A percentile compares a stretch with the other conserved stretches of the same genome.
phyloP scores from a whole-genome alignment of 2,888 invertebrate genomes.

The Adelphocoris suturalis region DNA sequence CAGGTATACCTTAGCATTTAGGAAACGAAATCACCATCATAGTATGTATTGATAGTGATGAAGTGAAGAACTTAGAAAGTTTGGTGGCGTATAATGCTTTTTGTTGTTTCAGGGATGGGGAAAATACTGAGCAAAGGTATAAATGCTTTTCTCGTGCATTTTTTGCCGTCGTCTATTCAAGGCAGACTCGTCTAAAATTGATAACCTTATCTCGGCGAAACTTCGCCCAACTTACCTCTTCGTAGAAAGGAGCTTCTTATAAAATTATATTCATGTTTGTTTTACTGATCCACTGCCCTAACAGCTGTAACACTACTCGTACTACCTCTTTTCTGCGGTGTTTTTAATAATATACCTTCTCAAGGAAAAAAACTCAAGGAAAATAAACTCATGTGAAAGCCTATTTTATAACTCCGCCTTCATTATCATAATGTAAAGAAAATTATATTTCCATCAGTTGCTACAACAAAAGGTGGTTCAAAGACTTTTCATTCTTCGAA shows the following conservation, averaged over 20 bases:
- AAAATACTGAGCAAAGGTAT: conserved; percentile 33
- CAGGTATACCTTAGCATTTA: not conserved
- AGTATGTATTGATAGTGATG: not conserved
- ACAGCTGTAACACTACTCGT: conserved; percentile 28
- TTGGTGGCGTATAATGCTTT: not conserved
- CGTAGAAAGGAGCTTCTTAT: conserved; percentile 24
- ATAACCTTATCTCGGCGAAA: conserved; percentile 48
- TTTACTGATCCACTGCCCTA: conserved; percentile 47
- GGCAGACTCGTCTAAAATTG: conserved; percentile 44
- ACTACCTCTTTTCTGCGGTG: conserved; percentile 3
- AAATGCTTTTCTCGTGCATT: conserved; percentile 18
- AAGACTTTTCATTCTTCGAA: no score
- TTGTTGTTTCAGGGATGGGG: conserved; percentile 30
- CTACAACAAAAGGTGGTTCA: no score
- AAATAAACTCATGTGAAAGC: no score
- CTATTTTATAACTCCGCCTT: no score
- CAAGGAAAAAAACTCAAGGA: not conserved
- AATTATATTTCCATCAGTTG: no score
- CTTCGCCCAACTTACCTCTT: not conserved
- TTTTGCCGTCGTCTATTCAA: conserved; percentile 38
- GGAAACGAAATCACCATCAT: not conserved
- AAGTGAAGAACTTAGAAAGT: not conserved
- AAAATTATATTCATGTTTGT: conserved; percentile 51
- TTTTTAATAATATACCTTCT: conserved; percentile 15
- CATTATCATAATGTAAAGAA: no score